These are phyloP conservation scores for Gyrodactylus bullatarudis DNA, from an alignment of 1,140 invertebrate species.

Conservation along the genomic window DNA sequence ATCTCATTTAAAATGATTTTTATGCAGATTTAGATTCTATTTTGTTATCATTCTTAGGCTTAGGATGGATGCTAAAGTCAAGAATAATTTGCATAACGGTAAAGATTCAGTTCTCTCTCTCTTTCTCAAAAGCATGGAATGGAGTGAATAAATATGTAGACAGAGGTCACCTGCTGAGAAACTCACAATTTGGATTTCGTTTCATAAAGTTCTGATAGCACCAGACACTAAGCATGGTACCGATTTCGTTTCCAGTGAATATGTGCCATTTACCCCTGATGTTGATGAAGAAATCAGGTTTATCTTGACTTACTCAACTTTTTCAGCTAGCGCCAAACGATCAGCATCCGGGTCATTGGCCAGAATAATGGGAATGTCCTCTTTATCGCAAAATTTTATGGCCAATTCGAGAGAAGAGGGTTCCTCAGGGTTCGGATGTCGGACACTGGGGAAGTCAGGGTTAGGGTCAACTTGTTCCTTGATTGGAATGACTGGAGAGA, in stretches of 20 bases:
- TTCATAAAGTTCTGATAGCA: slow-evolving; percentile 13
- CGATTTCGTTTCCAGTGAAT: slow-evolving; percentile 78
- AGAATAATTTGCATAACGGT: too few species aligned
- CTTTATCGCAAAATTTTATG: slow-evolving; percentile 32
- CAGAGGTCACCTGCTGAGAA: too few species aligned
- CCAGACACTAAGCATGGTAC: slow-evolving; percentile 81
- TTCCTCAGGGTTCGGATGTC: slow-evolving; percentile 92
- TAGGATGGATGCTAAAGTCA: too few species aligned
- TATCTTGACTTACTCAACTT: slow-evolving; percentile 9
- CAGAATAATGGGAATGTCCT: slow-evolving; percentile 37
- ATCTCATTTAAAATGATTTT: too few species aligned
- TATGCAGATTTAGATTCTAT: too few species aligned
- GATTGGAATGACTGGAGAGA: slow-evolving; percentile 41
- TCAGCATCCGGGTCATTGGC: slow-evolving; percentile 98
- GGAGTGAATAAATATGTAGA: too few species aligned
- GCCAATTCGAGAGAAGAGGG: slow-evolving; percentile 34
- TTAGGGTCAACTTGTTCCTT: slow-evolving; percentile 40
- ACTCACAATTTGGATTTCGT: not conserved
- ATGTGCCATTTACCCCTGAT: slow-evolving; percentile 40
- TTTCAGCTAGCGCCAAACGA: slow-evolving; percentile 56
- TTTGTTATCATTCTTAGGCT: too few species aligned
- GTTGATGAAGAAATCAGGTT: not conserved
- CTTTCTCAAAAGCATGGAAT: too few species aligned
- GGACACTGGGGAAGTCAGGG: slow-evolving; percentile 79
- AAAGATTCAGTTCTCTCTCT: too few species aligned